Conservation (phyloP, 2,888 invertebrate species). For the Drymonia ruficornis region DNA sequence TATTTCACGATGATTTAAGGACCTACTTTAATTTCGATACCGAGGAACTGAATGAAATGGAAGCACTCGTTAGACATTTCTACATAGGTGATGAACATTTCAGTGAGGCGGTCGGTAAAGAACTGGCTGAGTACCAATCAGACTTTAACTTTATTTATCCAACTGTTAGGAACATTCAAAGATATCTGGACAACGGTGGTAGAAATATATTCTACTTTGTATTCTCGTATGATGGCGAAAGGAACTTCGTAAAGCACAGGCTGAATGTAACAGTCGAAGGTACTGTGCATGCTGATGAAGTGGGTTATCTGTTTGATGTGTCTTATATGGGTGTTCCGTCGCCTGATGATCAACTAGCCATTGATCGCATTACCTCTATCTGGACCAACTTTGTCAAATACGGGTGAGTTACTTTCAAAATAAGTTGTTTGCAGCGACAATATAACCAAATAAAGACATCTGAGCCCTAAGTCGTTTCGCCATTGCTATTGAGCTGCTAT, state of each 20-base stretch:
- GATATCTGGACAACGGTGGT: constrained; percentile 46
- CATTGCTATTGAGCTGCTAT: no score
- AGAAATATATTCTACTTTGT: constrained; percentile 53
- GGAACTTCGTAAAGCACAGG: constrained; percentile 50
- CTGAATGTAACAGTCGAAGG: constrained; percentile 44
- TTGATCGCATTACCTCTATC: constrained; percentile 52
- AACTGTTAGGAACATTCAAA: constrained; percentile 41
- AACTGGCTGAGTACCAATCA: constrained; percentile 46
- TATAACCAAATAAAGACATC: no score
- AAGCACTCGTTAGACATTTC: constrained; percentile 49
- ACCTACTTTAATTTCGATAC: constrained; percentile 40
- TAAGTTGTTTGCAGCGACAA: no score
- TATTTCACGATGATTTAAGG: constrained; percentile 28
- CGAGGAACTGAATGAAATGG: constrained; percentile 35
- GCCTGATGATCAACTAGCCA: constrained; percentile 44
- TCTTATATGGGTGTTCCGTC: constrained; percentile 37
- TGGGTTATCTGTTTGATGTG: constrained; percentile 54
- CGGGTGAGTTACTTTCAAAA: constrained; percentile 41
- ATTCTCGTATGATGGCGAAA: constrained; percentile 56
- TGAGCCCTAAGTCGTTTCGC: no score
- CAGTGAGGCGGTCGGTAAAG: constrained; percentile 34
- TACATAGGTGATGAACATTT: constrained; percentile 54
- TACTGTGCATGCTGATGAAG: constrained; percentile 51
- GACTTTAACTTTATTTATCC: constrained; percentile 51
- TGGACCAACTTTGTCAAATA: constrained; percentile 60